phyloP scores from a whole-genome alignment of 2,113 vertebrate species.

The Chloropsis cyanopogon region DNA sequence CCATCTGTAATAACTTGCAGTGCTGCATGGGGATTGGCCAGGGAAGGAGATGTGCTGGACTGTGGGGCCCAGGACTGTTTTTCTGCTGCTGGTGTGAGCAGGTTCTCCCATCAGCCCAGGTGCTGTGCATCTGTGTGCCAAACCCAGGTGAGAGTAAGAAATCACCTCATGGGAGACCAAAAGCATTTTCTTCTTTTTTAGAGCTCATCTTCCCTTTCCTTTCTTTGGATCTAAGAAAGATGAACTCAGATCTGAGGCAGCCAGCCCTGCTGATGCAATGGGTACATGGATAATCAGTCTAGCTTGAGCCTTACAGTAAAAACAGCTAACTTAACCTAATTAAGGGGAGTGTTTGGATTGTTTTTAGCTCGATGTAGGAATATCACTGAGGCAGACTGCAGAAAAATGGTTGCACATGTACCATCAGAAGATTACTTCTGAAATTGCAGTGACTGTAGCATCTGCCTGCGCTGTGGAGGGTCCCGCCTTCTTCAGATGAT shows the following conservation, averaged over 20 bases:
- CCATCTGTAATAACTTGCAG: background rate
- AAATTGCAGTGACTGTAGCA: background rate
- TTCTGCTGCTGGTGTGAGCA: background rate
- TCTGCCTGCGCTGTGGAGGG: background rate
- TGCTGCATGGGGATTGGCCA: accelerated
- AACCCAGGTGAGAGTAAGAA: background rate
- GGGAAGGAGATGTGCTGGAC: background rate
- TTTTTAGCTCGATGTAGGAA: background rate
- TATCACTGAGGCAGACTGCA: background rate
- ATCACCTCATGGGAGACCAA: background rate
- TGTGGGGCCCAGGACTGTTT: accelerated
- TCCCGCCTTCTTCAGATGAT: slow-evolving; percentile 1
- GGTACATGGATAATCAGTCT: background rate
- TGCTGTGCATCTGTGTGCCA: background rate
- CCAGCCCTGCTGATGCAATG: background rate
- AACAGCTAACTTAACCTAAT: background rate
- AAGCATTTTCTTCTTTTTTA: background rate
- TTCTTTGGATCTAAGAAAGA: background rate
- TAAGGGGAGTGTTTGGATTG: background rate
- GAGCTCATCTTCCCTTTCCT: background rate
- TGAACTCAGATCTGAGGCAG: background rate
- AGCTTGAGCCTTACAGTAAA: background rate
- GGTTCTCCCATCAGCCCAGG: background rate
- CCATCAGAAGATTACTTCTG: background rate
- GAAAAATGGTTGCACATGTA: slow-evolving; percentile 7